Percentiles rank a stretch among this genome's conserved stretches.
phyloP scores from a whole-genome alignment of 2,888 invertebrate species.

The Agriopis leucophaearia region DNA sequence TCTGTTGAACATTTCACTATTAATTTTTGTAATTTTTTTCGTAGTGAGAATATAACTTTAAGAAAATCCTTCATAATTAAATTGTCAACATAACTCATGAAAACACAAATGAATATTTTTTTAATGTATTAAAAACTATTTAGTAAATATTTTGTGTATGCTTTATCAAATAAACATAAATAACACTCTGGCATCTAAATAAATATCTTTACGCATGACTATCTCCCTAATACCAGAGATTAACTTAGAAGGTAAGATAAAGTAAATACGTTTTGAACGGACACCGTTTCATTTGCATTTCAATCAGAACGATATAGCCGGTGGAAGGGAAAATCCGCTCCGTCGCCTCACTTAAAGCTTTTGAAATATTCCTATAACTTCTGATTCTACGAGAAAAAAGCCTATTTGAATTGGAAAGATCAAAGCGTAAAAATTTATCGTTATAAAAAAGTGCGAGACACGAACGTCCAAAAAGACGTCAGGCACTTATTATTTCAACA shows the following conservation, averaged over 20 bases:
- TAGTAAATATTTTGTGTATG: background rate
- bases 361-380: slow-evolving; percentile 86
- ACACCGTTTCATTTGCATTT: slow-evolving; percentile 85
- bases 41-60: background rate
- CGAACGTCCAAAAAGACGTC: slow-evolving; percentile 82
- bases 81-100: background rate
- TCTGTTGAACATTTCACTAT: slow-evolving; percentile 33
- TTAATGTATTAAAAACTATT: background rate
- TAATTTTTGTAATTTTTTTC: background rate
- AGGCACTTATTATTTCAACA: slow-evolving; percentile 85
- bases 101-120: background rate
- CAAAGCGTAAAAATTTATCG: slow-evolving; percentile 85
- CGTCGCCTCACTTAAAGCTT: slow-evolving; percentile 84
- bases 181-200: slow-evolving; percentile 6
- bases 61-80: background rate
- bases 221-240: slow-evolving; percentile 67
- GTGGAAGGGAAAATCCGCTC: slow-evolving; percentile 83
- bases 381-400: slow-evolving; percentile 81
- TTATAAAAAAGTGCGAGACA: slow-evolving; percentile 72
- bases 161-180: slow-evolving; percentile 9
- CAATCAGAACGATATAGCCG: slow-evolving; percentile 84
- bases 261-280: slow-evolving; percentile 80
- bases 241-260: slow-evolving; percentile 73
- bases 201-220: slow-evolving; percentile 46
- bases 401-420: slow-evolving; percentile 86